A percentile compares a stretch with the other conserved stretches of the same genome.
phyloP scores from a whole-genome alignment of 2,113 vertebrate species.

The Urocitellus parryii region DNA sequence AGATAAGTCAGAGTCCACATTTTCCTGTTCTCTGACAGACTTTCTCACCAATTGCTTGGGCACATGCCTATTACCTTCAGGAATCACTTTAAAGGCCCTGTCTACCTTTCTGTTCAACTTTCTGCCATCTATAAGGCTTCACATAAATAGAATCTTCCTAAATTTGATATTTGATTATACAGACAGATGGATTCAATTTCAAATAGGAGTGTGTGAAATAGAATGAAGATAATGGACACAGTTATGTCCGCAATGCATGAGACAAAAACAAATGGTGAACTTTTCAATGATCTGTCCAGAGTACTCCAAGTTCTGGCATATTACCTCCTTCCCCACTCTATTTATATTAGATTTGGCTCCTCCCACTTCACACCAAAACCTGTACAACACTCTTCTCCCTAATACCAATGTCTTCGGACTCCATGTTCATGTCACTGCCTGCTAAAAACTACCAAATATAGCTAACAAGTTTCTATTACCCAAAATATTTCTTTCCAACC shows the following conservation, averaged over 20 bases:
- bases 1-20: background rate
- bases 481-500: constrained; percentile 13
- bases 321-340: background rate
- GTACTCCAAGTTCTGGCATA: background rate
- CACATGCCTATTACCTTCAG: background rate
- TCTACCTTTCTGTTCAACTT: constrained; percentile 38
- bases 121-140: background rate
- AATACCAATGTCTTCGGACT: background rate
- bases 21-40: no score
- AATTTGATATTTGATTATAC: background rate
- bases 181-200: constrained; percentile 37
- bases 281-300: background rate
- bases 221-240: background rate
- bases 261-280: background rate
- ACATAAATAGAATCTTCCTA: constrained; percentile 10
- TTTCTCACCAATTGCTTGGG: constrained; percentile 33
- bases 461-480: background rate
- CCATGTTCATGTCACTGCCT: background rate
- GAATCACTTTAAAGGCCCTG: constrained; percentile 4
- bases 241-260: background rate
- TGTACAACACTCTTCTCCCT: background rate
- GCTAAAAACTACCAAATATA: background rate
- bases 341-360: background rate
- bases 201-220: background rate
- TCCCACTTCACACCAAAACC: background rate